phyloP scores from a whole-genome alignment of 2,113 vertebrate species.

The Bolborhynchus lineola region DNA sequence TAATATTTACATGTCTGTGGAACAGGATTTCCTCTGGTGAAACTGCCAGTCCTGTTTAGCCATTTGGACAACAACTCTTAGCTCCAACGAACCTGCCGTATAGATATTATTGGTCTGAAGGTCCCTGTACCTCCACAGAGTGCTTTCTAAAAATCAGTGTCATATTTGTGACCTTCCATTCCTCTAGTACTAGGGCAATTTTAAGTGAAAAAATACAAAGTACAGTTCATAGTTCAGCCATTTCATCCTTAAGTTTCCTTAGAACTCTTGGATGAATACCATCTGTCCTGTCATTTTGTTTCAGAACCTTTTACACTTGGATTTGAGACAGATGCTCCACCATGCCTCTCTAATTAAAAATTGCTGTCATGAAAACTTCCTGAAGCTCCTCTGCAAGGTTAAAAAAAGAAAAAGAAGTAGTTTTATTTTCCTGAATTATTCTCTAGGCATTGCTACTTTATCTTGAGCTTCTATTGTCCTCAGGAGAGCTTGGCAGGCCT shows the following conservation, averaged over 20 bases:
- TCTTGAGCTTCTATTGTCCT: neutral
- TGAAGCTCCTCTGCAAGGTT: neutral
- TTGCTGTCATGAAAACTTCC: neutral
- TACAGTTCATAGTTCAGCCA: neutral
- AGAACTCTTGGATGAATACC: slow-evolving; percentile 47
- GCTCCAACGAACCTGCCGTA: neutral
- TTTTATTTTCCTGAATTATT: neutral
- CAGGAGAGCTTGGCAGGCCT: neutral
- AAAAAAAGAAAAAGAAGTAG: neutral
- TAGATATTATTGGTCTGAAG: neutral
- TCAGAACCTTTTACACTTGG: slow-evolving; percentile 34
- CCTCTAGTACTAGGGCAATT: neutral
- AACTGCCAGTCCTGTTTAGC: neutral
- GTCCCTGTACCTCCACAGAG: neutral
- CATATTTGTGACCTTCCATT: neutral
- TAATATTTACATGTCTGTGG: neutral
- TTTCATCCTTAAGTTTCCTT: slow-evolving; percentile 6
- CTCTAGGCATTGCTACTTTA: neutral
- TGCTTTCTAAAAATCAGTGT: neutral
- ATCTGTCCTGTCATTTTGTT: slow-evolving; percentile 52
- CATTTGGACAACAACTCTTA: neutral
- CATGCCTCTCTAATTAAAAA: slow-evolving; percentile 11
- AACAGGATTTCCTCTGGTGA: neutral
- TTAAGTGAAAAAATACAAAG: slow-evolving; percentile 16
- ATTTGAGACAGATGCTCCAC: slow-evolving; percentile 53